Percentiles rank a stretch among this genome's conserved stretches.
phyloP scores from a whole-genome alignment of 2,113 vertebrate genomes.

The Eptesicus fuscus region DNA sequence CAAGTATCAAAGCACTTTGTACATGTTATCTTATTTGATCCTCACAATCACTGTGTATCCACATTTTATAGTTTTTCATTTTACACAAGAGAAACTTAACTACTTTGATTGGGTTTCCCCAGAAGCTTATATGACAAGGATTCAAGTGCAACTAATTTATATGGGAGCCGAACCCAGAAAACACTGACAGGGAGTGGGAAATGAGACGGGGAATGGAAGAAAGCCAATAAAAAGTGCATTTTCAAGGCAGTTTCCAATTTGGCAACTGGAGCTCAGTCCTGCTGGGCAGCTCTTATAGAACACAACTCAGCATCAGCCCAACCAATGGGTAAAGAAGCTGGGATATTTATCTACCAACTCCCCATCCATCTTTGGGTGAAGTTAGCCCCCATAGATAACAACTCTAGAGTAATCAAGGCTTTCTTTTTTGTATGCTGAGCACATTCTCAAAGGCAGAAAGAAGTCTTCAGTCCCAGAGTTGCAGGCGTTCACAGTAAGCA shows the following conservation, averaged over 20 bases:
- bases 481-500: background rate
- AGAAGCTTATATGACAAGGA: background rate
- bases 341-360: background rate
- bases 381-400: background rate
- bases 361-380: background rate
- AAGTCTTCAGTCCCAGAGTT: background rate
- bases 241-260: background rate
- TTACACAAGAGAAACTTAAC: background rate
- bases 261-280: background rate
- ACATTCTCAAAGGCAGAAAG: background rate
- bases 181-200: background rate
- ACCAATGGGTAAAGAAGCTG: background rate
- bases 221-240: background rate
- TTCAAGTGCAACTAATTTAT: background rate
- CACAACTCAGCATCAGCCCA: background rate
- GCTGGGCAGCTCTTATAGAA: background rate
- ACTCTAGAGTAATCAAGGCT: background rate
- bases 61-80: background rate
- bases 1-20: background rate
- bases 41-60: background rate
- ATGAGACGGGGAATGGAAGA: background rate
- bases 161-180: background rate
- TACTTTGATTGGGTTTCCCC: background rate
- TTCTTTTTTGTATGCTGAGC: background rate
- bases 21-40: background rate